phyloP scores from a whole-genome alignment of 1,140 invertebrate species.

The Dufourea novaeangliae region DNA sequence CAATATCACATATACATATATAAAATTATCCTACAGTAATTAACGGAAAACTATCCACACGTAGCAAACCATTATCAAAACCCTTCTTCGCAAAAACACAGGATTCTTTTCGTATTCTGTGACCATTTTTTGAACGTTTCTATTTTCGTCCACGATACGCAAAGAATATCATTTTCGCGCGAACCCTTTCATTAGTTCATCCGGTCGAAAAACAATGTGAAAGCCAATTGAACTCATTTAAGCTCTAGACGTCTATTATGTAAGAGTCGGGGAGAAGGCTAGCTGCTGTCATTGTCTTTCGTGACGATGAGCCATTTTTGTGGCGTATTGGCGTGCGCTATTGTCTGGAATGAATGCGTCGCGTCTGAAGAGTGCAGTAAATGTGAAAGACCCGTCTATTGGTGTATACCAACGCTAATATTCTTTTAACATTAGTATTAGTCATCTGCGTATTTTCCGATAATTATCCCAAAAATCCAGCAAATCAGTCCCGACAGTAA shows the following conservation, averaged over 20 bases:
- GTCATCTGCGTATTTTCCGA: no score
- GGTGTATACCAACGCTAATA: no score
- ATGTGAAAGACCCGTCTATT: neutral
- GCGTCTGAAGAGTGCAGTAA: neutral
- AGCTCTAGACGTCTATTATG: constrained; percentile 59
- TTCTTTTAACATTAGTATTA: no score
- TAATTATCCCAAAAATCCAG: no score
- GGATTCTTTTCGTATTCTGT: neutral
- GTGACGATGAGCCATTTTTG: constrained; percentile 48
- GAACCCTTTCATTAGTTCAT: constrained; percentile 39
- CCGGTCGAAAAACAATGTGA: constrained; percentile 57
- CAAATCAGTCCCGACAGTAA: no score
- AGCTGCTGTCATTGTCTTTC: constrained; percentile 52
- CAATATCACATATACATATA: no score
- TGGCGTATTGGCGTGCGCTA: constrained; percentile 41
- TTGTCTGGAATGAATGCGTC: constrained; percentile 19
- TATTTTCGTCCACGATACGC: neutral
- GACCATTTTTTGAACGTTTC: neutral
- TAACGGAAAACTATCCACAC: neutral
- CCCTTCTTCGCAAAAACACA: no score
- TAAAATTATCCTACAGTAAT: no score
- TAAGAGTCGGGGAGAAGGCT: constrained; percentile 60
- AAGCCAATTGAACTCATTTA: constrained; percentile 69
- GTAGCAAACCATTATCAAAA: no score
- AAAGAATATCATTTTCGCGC: constrained; percentile 2